Evolutionary conservation across 1,140 invertebrate species (phyloP), one percentile per base, ranked within the genome.

Genomic region (Caenorhabditis remanei): DNA sequence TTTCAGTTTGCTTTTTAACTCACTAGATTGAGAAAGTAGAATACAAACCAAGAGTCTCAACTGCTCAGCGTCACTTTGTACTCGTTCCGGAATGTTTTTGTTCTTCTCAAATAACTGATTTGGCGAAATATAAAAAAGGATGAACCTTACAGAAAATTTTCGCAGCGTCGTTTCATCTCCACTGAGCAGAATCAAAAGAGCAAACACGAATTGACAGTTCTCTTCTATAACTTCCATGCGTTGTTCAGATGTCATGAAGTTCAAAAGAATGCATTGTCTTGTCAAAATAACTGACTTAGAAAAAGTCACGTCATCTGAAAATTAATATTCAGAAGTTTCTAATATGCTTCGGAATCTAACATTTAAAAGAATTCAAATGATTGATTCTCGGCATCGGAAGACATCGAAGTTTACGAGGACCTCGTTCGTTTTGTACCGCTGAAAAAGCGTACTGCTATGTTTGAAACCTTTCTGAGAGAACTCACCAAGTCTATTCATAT

Each of bases 341-440:
- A 9, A 9, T 14, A 21, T 9, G 24, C 2, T 63, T 24, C n/a
- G n/a, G 2, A 14, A 46, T 71, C 63, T 50, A 14, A 79, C 71
- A 79, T 50, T 79, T 79, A n/a, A 53, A 50, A 6, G 71, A 21
- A n/a, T 14, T 79, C 46, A 50, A 50, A 14, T 50, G 32, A 14
- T 50, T 79, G 43, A 50, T 79, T 24, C 46, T 21, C 46, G 65
- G 43, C 46, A 79, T 48, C 11, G 43, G 3, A 14, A 79, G 13
- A 50, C 71, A 50, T 50, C 71, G 43, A 7, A 85, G 21, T 50
- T 67, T 85, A 14, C 85, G 63, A 53, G 96, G 96, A 7, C 96
- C 96, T 86, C 96, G 93, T 92, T 96, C 96, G 93, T 96, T 95
- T 93, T 96, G 96, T 6, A 96, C 96, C 58, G 96, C 96, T 93